Conservation (phyloP, 2,888 invertebrate genomes). For the Timema cristinae region DNA sequence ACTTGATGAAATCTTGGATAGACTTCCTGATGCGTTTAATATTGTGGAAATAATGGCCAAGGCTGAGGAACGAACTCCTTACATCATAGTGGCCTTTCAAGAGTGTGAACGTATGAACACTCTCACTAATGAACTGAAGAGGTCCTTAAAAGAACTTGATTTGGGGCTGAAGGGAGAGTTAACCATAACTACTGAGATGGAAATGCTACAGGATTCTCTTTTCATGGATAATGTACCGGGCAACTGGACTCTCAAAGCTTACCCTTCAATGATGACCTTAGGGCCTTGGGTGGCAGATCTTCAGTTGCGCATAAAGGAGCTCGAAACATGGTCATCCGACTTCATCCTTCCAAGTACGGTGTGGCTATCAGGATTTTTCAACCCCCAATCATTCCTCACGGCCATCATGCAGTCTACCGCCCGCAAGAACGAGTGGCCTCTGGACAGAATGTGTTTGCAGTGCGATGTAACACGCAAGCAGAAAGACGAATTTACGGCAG, state of each 20-base stretch:
- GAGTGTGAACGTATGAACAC: constrained; percentile 95
- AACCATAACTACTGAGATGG: constrained; percentile 91
- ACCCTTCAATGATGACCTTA: constrained; percentile 79
- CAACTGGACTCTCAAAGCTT: constrained; percentile 80
- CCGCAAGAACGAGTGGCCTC: constrained; percentile 91
- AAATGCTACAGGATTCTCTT: constrained; percentile 75
- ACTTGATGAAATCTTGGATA: constrained; percentile 83
- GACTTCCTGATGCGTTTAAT: constrained; percentile 84
- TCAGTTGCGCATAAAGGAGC: constrained; percentile 68
- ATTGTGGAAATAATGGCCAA: constrained; percentile 80
- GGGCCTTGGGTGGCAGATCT: constrained; percentile 87
- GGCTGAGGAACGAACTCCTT: constrained; percentile 86
- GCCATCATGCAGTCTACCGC: constrained; percentile 98
- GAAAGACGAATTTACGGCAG: constrained; percentile 76
- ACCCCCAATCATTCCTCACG: constrained; percentile 93
- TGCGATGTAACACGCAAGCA: constrained; percentile 91
- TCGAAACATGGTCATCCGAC: constrained; percentile 85
- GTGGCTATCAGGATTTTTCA: constrained; percentile 94
- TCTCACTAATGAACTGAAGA: constrained; percentile 73
- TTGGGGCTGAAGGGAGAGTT: constrained; percentile 90
- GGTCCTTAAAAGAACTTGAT: constrained; percentile 80
- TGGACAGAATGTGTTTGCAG: constrained; percentile 92
- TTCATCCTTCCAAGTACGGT: constrained; percentile 81
- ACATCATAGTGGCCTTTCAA: constrained; percentile 85
- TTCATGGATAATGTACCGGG: constrained; percentile 87